A percentile compares a stretch with the other conserved stretches of the same genome.
Evolutionary conservation across 2,888 invertebrate species (phyloP).

Genomic region (Leptopilina drosophilae): DNA sequence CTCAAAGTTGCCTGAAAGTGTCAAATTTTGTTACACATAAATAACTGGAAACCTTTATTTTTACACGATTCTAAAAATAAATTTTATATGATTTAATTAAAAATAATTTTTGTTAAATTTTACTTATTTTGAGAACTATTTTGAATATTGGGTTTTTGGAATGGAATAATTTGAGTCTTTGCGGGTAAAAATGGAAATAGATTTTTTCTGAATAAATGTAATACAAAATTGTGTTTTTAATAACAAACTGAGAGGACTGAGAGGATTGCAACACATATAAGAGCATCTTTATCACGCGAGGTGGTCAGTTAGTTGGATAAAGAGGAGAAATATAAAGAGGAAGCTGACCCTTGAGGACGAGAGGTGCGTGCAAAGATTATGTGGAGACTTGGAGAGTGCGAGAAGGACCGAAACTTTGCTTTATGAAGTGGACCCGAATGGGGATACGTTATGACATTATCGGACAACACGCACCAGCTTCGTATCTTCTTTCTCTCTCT

Average conservation of each 20-base stretch:
- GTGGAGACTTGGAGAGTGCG: conserved; percentile 44
- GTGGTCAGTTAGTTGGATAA: conserved; percentile 69
- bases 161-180: no score
- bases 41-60: no score
- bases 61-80: no score
- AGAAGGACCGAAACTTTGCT: conserved; percentile 60
- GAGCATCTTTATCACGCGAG: conserved; percentile 55
- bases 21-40: no score
- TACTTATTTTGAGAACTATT: neutral
- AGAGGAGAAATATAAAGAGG: conserved; percentile 71
- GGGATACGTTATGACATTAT: conserved; percentile 74
- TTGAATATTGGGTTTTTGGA: no score
- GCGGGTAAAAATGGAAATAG: neutral
- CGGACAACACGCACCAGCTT: conserved; percentile 69
- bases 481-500: conserved; percentile 49
- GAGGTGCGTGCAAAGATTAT: conserved; percentile 46
- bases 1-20: no score
- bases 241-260: neutral
- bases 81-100: no score
- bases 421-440: conserved; percentile 74
- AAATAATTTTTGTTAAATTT: no score
- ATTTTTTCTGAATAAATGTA: no score
- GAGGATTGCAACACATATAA: neutral
- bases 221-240: no score
- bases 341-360: conserved; percentile 55